Percentiles rank a stretch among this genome's conserved stretches.
Conservation (phyloP, 2,113 vertebrate genomes). For the Bucco capensis region DNA sequence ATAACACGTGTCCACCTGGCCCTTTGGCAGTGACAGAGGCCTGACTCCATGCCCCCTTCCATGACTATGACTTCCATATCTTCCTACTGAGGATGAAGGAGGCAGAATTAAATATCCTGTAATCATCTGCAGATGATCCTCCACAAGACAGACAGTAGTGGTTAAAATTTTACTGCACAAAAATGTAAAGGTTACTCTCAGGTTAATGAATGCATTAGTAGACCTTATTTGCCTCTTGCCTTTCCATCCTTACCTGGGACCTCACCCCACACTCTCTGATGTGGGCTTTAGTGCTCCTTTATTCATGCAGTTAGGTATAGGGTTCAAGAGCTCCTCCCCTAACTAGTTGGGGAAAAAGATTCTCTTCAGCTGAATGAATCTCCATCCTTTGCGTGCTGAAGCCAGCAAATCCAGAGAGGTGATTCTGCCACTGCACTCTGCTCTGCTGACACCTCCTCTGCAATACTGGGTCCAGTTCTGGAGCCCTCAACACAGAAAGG, state of each 20-base stretch:
- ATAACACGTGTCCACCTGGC: neutral
- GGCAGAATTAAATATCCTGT: neutral
- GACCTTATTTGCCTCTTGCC: neutral
- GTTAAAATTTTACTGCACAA: neutral
- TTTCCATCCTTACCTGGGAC: neutral
- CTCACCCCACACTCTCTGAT: neutral
- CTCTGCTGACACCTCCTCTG: no score
- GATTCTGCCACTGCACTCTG: no score
- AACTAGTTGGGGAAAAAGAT: neutral
- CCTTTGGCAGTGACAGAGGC: neutral
- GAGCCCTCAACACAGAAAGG: no score
- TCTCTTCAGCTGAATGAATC: neutral
- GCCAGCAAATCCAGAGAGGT: no score
- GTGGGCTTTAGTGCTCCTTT: neutral
- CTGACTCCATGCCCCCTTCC: neutral
- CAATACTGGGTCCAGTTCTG: no score
- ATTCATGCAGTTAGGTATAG: fast-evolving
- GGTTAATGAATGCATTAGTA: neutral
- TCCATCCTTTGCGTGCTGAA: neutral
- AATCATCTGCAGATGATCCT: neutral
- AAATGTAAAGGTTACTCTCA: neutral
- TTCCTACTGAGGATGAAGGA: neutral
- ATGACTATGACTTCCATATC: neutral
- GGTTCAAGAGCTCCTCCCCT: neutral
- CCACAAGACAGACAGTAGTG: neutral